Percentiles rank a stretch among this genome's conserved stretches.
These are phyloP conservation scores for Idaea dimidiata DNA, from an alignment of 2,888 invertebrate species.

Conservation along the genomic window DNA sequence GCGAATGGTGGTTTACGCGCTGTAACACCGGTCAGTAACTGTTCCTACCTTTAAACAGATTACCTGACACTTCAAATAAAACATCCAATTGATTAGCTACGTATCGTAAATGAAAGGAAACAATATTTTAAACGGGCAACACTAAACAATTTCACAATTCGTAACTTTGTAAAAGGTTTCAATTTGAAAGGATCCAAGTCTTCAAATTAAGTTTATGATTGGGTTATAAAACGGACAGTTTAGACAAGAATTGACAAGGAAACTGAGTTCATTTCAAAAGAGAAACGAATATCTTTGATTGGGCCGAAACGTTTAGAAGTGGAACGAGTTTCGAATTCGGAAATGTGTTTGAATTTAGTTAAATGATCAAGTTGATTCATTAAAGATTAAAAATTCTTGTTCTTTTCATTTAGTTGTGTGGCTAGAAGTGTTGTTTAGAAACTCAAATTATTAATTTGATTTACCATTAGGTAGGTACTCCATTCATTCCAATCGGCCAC, in stretches of 20 bases:
- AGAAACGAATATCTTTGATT: background rate
- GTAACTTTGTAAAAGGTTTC: background rate
- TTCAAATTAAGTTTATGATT: background rate
- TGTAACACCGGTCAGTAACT: too few relatives aligned
- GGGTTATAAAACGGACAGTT: background rate
- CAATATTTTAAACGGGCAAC: background rate
- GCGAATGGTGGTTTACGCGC: too few relatives aligned
- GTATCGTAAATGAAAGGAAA: background rate
- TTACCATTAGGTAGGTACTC: too few relatives aligned
- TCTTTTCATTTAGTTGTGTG: too few relatives aligned
- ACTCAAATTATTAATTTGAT: too few relatives aligned
- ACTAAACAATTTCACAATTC: constrained; percentile 1
- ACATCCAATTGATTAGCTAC: background rate
- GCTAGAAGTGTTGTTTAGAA: too few relatives aligned
- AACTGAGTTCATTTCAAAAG: background rate
- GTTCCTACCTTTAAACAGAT: too few relatives aligned
- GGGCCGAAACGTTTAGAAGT: background rate
- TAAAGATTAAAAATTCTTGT: background rate
- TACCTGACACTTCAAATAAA: too few relatives aligned
- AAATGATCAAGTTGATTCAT: background rate
- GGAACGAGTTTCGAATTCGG: background rate
- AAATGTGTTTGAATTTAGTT: too few relatives aligned
- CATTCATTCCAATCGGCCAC: too few relatives aligned
- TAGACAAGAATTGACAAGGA: background rate
- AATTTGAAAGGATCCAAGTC: background rate